Conservation (phyloP, 2,888 invertebrate species). For the Ophion obscuratus region DNA sequence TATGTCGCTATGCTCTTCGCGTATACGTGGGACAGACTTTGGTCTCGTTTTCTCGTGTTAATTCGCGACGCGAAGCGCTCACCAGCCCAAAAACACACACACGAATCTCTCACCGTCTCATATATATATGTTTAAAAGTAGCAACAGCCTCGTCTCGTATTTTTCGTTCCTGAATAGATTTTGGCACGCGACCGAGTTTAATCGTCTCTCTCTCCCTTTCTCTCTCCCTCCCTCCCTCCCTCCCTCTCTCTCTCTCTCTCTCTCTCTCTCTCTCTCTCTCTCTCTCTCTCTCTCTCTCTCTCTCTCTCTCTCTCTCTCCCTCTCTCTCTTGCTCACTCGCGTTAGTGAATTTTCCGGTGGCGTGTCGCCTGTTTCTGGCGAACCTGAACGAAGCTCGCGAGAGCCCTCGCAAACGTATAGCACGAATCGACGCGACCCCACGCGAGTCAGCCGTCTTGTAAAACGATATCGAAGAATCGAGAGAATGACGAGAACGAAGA, state of each 20-base stretch:
- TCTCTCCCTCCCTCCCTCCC: conserved; percentile 12
- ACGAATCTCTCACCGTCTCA: conserved; percentile 42
- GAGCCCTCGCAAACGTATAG: conserved; percentile 46
- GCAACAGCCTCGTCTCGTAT: conserved; percentile 53
- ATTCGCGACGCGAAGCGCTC: conserved; percentile 53
- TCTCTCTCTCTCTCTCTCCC: no score
- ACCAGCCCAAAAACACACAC: conserved; percentile 52
- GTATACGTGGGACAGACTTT: conserved; percentile 48
- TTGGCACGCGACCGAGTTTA: conserved; percentile 62
- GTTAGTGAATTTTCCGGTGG: conserved; percentile 40
- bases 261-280: conserved; percentile 29
- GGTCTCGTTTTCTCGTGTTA: conserved; percentile 63
- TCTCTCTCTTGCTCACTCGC: conserved; percentile 24
- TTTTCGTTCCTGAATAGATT: conserved; percentile 66
- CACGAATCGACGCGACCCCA: conserved; percentile 45
- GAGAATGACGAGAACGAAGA: conserved; percentile 57
- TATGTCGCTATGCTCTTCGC: conserved; percentile 53
- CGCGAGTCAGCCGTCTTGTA: conserved; percentile 54
- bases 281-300: not conserved
- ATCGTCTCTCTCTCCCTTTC: conserved; percentile 29
- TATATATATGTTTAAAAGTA: conserved; percentile 47
- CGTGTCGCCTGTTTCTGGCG: conserved; percentile 56
- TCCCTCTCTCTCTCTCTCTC: conserved; percentile 19
- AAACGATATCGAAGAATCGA: conserved; percentile 58
- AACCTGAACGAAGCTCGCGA: conserved; percentile 60